Evolutionary conservation across 2,888 invertebrate species (phyloP).

Genomic region (Eupithecia centaureata): DNA sequence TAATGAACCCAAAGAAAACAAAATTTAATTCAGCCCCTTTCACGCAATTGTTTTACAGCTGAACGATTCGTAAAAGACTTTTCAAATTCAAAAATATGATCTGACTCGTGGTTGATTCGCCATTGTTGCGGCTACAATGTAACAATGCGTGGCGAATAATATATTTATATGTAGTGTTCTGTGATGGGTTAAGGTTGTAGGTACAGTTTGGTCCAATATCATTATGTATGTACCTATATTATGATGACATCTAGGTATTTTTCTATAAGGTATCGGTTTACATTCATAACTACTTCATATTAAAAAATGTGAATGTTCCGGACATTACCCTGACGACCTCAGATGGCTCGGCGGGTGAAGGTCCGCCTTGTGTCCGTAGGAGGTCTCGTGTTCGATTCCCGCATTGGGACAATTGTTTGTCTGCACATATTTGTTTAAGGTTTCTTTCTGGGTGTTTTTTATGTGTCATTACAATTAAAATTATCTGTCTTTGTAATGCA

Average conservation of each 20-base stretch:
- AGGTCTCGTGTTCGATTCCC: too few species aligned
- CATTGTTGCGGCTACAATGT: slow-evolving; percentile 49
- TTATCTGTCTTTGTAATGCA: background rate
- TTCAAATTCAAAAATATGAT: slow-evolving; percentile 47
- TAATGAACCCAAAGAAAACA: slow-evolving; percentile 5
- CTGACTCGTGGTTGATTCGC: slow-evolving; percentile 39
- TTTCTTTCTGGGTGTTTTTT: background rate
- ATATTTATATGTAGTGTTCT: background rate
- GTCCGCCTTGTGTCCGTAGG: too few species aligned
- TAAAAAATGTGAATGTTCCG: too few species aligned
- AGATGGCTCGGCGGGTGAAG: too few species aligned
- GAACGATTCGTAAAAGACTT: slow-evolving; percentile 33
- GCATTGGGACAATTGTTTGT: too few species aligned
- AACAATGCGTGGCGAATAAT: slow-evolving; percentile 34
- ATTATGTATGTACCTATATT: too few species aligned
- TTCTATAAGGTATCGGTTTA: too few species aligned
- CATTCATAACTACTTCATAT: too few species aligned
- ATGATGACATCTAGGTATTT: too few species aligned
- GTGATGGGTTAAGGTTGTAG: background rate
- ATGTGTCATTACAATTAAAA: background rate
- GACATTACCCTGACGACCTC: too few species aligned
- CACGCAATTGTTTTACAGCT: slow-evolving; percentile 24
- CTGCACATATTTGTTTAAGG: background rate
- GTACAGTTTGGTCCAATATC: background rate
- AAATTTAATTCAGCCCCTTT: slow-evolving; percentile 8